Percentiles rank a stretch among this genome's conserved stretches.
phyloP scores from a whole-genome alignment of 2,797 vertebrate species.

The Octomys mimax region DNA sequence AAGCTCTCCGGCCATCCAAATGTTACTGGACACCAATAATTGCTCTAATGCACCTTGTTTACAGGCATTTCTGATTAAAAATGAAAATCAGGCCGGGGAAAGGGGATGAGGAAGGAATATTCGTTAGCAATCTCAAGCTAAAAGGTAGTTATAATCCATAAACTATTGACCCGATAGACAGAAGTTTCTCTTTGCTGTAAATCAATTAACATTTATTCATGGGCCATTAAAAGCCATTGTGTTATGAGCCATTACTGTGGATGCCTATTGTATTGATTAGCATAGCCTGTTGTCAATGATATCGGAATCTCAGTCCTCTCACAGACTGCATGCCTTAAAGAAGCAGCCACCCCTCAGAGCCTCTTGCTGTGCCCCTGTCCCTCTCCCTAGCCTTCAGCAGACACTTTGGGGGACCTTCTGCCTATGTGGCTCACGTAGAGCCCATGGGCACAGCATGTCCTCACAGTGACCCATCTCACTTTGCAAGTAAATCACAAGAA shows the following conservation, averaged over 20 bases:
- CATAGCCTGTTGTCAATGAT: slow-evolving; percentile 77
- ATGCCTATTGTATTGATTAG: slow-evolving; percentile 78
- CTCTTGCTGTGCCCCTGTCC: not conserved
- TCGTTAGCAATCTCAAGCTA: slow-evolving; percentile 69
- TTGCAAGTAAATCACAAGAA: not conserved
- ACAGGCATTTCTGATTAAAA: slow-evolving; percentile 71
- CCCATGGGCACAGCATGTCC: no score
- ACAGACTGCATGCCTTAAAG: slow-evolving; percentile 53
- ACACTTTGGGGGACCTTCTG: not conserved
- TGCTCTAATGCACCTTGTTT: slow-evolving; percentile 59
- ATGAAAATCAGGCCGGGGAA: not conserved
- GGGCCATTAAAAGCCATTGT: slow-evolving; percentile 74
- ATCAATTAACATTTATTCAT: slow-evolving; percentile 83
- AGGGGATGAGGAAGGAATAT: not conserved
- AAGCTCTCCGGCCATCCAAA: slow-evolving; percentile 32
- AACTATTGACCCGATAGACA: slow-evolving; percentile 70
- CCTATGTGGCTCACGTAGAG: not conserved
- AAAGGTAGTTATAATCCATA: slow-evolving; percentile 65
- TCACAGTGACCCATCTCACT: not conserved
- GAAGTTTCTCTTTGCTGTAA: slow-evolving; percentile 71
- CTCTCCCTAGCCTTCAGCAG: not conserved
- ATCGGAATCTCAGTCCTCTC: slow-evolving; percentile 67
- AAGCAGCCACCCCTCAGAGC: not conserved
- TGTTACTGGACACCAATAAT: slow-evolving; percentile 62
- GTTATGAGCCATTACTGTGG: slow-evolving; percentile 77